phyloP scores from a whole-genome alignment of 2,797 vertebrate species.

The Mormyrops boulengeri region DNA sequence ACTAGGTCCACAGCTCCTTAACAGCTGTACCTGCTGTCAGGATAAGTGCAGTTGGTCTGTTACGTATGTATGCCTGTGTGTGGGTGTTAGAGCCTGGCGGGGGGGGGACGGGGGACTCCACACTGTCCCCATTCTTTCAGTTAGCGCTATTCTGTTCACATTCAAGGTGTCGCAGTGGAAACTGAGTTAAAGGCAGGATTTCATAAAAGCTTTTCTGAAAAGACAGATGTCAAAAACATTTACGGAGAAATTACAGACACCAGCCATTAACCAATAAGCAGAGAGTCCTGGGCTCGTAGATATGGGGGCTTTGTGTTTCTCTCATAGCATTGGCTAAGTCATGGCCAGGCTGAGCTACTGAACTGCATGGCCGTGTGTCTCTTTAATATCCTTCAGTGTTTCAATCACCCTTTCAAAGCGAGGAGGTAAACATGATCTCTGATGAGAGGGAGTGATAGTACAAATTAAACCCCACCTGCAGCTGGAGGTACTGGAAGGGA shows the following conservation, averaged over 20 bases:
- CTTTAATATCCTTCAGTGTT: conserved; percentile 5
- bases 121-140: conserved; percentile 7
- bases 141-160: background rate
- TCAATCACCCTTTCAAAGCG: background rate
- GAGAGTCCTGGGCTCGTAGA: conserved; percentile 3
- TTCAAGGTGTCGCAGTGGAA: background rate
- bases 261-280: conserved; percentile 26
- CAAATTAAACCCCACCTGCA: background rate
- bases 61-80: background rate
- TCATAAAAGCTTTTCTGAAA: background rate
- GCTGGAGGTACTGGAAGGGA: background rate
- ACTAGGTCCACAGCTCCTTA: background rate
- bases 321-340: background rate
- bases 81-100: background rate
- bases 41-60: background rate
- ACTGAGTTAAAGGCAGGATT: conserved; percentile 4
- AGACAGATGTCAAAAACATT: conserved; percentile 16
- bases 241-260: conserved; percentile 8
- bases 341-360: background rate
- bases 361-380: background rate
- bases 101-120: background rate
- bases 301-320: background rate
- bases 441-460: background rate
- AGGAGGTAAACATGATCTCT: background rate
- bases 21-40: background rate